phyloP scores from a whole-genome alignment of 2,888 invertebrate genomes.

The Unio delphinus region DNA sequence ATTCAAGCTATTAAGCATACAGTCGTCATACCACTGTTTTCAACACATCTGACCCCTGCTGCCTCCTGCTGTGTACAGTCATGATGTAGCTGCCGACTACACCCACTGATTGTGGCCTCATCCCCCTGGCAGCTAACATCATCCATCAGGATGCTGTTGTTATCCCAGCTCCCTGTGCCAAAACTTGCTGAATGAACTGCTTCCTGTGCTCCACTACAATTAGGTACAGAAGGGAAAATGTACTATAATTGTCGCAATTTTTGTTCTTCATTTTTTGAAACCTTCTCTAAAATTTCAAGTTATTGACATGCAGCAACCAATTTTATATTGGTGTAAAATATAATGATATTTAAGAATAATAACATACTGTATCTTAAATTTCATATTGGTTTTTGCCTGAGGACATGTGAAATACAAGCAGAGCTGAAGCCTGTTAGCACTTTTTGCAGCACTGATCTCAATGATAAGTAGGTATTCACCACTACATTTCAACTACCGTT shows the following conservation, averaged over 20 bases:
- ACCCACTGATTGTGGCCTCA: conserved; percentile 47
- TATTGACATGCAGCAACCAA: too few species aligned
- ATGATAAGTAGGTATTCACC: too few species aligned
- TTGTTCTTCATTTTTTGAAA: too few species aligned
- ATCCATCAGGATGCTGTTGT: conserved; percentile 53
- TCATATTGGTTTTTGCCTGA: too few species aligned
- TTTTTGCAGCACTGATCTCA: too few species aligned
- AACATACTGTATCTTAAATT: too few species aligned
- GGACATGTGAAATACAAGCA: too few species aligned
- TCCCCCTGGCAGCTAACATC: conserved; percentile 51
- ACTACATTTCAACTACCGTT: too few species aligned
- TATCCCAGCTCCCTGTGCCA: conserved; percentile 34
- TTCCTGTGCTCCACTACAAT: conserved; percentile 73
- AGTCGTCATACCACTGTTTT: conserved; percentile 41
- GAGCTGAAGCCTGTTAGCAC: too few species aligned
- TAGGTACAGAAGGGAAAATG: not conserved
- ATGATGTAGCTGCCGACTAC: conserved; percentile 43
- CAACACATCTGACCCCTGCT: conserved; percentile 54
- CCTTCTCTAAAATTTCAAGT: too few species aligned
- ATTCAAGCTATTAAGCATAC: not conserved
- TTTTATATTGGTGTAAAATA: too few species aligned
- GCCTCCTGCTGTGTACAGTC: conserved; percentile 51
- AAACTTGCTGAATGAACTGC: conserved; percentile 68
- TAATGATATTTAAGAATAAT: too few species aligned
- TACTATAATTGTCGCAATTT: not conserved